Percentiles rank a stretch among this genome's conserved stretches.
Evolutionary conservation across 2,888 invertebrate species (phyloP).

Genomic region (Hydraecia micacea): DNA sequence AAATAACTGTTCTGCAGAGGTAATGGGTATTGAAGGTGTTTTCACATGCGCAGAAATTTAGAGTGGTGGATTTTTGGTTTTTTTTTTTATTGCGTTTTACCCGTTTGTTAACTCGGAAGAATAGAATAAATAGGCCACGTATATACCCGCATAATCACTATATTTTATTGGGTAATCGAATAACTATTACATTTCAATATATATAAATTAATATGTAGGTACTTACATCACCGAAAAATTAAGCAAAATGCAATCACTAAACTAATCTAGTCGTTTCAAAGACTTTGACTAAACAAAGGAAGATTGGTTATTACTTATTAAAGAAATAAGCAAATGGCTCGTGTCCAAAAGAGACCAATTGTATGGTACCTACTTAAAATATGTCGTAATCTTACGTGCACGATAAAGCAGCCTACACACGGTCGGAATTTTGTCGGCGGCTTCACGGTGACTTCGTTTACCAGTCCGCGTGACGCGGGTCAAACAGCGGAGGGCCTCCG

Average conservation of each 20-base stretch:
- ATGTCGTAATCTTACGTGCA: constrained; percentile 30
- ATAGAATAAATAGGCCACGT: not conserved
- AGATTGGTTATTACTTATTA: constrained; percentile 41
- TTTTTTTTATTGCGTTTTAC: not conserved
- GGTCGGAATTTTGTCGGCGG: not conserved
- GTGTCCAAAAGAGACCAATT: constrained; percentile 20
- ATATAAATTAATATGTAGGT: not conserved
- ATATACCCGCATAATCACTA: not conserved
- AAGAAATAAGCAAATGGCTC: constrained; percentile 22
- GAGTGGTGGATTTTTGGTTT: no score
- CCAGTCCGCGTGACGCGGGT: constrained; percentile 5
- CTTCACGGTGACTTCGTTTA: constrained; percentile 12
- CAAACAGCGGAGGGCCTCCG: not conserved
- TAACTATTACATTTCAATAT: constrained; percentile 1
- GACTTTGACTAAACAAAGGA: constrained; percentile 33
- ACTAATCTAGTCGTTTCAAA: constrained; percentile 22
- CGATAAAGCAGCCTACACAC: not conserved
- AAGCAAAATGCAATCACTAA: constrained; percentile 43
- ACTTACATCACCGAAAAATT: constrained; percentile 32
- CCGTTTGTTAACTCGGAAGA: not conserved
- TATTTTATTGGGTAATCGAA: constrained; percentile 7
- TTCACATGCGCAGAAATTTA: not conserved
- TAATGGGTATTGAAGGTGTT: not conserved
- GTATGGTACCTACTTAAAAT: constrained; percentile 14
- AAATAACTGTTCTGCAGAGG: not conserved